Evolutionary conservation across 2,113 vertebrate genomes (phyloP).

Genomic region (Bombycilla garrulus): DNA sequence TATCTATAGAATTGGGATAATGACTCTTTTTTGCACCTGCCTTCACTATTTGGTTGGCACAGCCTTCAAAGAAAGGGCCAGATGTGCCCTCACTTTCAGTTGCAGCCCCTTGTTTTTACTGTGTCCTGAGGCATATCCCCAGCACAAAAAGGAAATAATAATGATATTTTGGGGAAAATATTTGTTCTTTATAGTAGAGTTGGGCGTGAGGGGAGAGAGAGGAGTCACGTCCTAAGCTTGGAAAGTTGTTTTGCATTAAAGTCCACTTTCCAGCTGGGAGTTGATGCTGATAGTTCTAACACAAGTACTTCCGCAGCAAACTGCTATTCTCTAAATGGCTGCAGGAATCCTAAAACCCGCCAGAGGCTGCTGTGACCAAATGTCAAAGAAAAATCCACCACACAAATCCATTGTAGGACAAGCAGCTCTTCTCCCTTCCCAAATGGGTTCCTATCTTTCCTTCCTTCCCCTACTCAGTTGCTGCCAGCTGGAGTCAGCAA

Average conservation of each 20-base stretch:
- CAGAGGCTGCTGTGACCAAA: conserved; percentile 34
- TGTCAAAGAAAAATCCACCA: neutral
- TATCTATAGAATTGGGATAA: neutral
- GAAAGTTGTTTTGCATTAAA: neutral
- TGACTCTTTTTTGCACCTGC: neutral
- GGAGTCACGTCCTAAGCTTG: neutral
- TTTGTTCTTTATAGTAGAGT: neutral
- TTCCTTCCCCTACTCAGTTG: neutral
- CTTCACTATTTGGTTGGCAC: neutral
- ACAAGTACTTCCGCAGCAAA: neutral
- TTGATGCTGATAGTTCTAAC: neutral
- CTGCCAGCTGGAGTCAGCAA: neutral
- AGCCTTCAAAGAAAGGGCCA: neutral
- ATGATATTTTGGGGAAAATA: neutral
- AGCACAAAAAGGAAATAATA: neutral
- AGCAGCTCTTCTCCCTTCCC: neutral
- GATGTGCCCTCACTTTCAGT: neutral
- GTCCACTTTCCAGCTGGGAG: neutral
- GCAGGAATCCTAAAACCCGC: neutral
- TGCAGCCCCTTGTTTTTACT: neutral
- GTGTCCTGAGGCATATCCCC: neutral
- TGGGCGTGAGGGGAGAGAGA: neutral
- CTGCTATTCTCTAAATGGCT: neutral
- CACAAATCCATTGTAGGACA: neutral
- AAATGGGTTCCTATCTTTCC: neutral